A percentile compares a stretch with the other conserved stretches of the same genome.
Evolutionary conservation across 2,888 invertebrate genomes (phyloP).

Genomic region (Sesia apiformis): DNA sequence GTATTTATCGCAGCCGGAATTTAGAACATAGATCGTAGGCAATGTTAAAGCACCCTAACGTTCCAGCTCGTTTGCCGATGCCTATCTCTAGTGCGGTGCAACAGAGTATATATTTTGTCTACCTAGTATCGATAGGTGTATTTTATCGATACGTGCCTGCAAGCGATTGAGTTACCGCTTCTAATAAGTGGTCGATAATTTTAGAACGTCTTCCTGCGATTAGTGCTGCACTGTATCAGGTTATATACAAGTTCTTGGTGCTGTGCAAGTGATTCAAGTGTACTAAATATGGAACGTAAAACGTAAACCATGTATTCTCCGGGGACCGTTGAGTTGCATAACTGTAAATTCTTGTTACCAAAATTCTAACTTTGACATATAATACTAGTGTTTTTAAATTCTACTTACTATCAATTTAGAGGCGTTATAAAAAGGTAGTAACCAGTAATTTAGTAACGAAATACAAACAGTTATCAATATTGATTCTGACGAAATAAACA

Average conservation of each 20-base stretch:
- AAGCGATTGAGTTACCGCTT: conserved; percentile 39
- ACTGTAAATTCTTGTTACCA: no score
- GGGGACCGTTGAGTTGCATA: no score
- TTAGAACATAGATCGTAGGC: background rate
- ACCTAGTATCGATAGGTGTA: conserved; percentile 13
- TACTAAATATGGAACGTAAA: background rate
- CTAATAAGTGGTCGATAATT: conserved; percentile 43
- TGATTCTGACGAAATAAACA: no score
- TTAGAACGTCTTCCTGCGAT: conserved; percentile 33
- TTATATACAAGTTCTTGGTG: background rate
- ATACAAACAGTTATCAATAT: no score
- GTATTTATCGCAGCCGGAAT: background rate
- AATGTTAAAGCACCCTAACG: background rate
- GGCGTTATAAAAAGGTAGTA: no score
- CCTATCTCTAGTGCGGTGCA: conserved; percentile 16
- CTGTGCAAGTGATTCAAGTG: background rate
- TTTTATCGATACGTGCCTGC: conserved; percentile 30
- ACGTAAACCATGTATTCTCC: background rate
- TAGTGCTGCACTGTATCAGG: background rate
- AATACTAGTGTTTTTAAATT: no score
- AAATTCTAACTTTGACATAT: no score
- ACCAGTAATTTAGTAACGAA: no score
- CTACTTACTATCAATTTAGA: no score
- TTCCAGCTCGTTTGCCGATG: conserved; percentile 22
- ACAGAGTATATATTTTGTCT: conserved; percentile 2